Evolutionary conservation across 1,140 invertebrate genomes (phyloP).

Genomic region (Caenorhabditis tropicalis): DNA sequence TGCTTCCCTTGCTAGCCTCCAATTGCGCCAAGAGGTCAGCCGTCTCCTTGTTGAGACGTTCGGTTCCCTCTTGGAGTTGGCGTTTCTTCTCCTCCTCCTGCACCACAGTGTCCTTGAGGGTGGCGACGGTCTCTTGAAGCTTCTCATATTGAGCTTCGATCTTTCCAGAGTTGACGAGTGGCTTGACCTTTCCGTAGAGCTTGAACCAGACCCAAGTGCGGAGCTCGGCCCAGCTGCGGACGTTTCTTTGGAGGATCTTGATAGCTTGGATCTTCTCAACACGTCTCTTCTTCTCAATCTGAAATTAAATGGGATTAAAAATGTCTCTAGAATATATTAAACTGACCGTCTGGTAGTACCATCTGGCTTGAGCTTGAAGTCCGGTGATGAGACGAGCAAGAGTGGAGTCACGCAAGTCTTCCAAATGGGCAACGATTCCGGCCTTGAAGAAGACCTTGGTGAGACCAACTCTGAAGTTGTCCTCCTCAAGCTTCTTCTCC

Average conservation of each 20-base stretch:
- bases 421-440: conserved; percentile 99
- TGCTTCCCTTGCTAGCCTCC: conserved; percentile 56
- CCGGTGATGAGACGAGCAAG: conserved; percentile 95
- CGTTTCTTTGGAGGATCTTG: conserved; percentile 95
- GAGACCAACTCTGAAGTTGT: conserved; percentile 68
- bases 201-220: conserved; percentile 90
- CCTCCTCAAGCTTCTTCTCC: conserved; percentile 73
- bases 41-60: conserved; percentile 83
- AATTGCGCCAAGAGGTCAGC: conserved; percentile 78
- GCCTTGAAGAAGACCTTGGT: conserved; percentile 79
- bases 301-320: conserved; percentile 46
- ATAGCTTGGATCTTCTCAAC: conserved; percentile 81
- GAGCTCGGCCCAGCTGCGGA: conserved; percentile 95
- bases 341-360: conserved; percentile 62
- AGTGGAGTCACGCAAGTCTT: conserved; percentile 98
- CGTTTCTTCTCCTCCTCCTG: conserved; percentile 93
- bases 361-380: conserved; percentile 80
- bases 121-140: conserved; percentile 93
- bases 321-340: background rate
- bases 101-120: conserved; percentile 89
- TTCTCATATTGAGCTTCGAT: conserved; percentile 97
- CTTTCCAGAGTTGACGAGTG: conserved; percentile 83
- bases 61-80: conserved; percentile 82
- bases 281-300: conserved; percentile 61
- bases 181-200: conserved; percentile 73